A percentile compares a stretch with the other conserved stretches of the same genome.
Conservation (phyloP, 2,113 vertebrate species). For the Phocoena sinus region DNA sequence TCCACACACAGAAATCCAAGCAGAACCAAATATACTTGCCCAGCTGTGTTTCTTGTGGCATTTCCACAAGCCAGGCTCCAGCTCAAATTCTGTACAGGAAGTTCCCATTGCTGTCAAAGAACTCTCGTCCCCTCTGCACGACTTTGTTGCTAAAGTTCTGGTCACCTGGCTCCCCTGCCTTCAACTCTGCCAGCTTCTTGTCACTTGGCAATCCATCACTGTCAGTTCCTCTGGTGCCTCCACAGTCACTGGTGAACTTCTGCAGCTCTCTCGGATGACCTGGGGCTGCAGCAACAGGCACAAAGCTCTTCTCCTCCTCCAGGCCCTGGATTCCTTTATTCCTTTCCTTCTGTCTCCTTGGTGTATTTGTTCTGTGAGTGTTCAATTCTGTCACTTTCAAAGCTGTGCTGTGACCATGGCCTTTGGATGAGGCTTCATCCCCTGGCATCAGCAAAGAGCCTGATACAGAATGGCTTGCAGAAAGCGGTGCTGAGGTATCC, state of each 20-base stretch:
- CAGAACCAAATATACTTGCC: neutral
- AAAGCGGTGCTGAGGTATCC: neutral
- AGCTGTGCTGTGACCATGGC: neutral
- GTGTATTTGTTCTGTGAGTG: neutral
- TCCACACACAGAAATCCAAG: neutral
- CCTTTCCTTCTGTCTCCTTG: neutral
- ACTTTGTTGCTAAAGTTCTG: constrained; percentile 64
- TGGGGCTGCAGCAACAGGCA: neutral
- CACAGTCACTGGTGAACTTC: neutral
- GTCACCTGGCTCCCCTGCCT: constrained; percentile 28
- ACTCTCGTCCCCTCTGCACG: constrained; percentile 80
- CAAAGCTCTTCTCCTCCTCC: neutral
- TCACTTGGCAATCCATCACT: constrained; percentile 34
- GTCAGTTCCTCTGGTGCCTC: neutral
- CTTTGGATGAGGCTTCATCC: neutral
- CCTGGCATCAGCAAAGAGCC: neutral
- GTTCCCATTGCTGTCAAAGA: constrained; percentile 86
- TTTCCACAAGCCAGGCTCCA: neutral
- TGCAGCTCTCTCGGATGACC: constrained; percentile 46
- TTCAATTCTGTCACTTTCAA: neutral
- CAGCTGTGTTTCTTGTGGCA: neutral
- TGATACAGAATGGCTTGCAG: neutral
- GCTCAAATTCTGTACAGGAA: constrained; percentile 87
- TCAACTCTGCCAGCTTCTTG: constrained; percentile 69
- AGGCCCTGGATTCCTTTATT: neutral